Conservation (phyloP, 2,888 invertebrate genomes). For the Halictus ligatus region DNA sequence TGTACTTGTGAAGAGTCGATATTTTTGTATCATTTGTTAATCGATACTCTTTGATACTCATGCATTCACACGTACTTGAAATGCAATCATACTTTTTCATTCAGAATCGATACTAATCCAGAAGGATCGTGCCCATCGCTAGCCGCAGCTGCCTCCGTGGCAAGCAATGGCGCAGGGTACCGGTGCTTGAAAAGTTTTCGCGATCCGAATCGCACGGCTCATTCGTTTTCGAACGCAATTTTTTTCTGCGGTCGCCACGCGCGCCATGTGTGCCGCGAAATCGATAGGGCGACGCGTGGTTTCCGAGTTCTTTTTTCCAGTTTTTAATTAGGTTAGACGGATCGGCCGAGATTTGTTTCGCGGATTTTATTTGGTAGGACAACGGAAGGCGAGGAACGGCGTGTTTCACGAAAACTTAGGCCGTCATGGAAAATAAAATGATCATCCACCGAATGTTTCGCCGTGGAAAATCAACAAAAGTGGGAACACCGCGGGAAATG, state of each 20-base stretch:
- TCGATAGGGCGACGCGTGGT: neutral
- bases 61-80: neutral
- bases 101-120: neutral
- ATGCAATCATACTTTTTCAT: neutral
- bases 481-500: neutral
- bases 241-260: neutral
- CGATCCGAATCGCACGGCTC: neutral
- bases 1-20: neutral
- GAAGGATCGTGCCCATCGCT: neutral
- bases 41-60: neutral
- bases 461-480: neutral
- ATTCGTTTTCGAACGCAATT: neutral
- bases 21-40: no score
- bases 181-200: constrained; percentile 18
- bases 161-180: neutral
- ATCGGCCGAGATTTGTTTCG: neutral
- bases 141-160: neutral
- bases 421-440: neutral
- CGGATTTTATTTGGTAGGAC: neutral
- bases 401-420: neutral
- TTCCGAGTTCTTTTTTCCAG: neutral
- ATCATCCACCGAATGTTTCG: neutral
- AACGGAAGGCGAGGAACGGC: neutral
- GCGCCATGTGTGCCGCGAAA: neutral
- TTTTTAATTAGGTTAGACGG: neutral